Conservation (phyloP, 1,140 invertebrate genomes). For the Babylonia areolata region DNA sequence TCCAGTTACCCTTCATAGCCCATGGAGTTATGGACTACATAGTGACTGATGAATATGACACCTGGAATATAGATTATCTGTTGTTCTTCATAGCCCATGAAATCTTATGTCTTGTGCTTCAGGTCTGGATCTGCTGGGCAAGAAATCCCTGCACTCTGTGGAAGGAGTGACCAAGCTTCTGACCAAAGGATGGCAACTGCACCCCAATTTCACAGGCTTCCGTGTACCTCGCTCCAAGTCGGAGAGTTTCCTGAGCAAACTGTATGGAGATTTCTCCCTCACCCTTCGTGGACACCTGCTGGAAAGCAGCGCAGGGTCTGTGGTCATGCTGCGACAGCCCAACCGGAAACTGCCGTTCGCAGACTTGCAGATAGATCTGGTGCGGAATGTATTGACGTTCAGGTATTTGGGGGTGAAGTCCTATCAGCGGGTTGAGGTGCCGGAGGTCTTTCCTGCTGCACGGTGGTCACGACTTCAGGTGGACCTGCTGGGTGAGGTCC, state of each 20-base stretch:
- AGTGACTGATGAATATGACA: too few species aligned
- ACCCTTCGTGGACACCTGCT: conserved; percentile 24
- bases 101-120: conserved; percentile 4
- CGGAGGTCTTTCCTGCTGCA: conserved; percentile 38
- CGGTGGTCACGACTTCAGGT: conserved; percentile 46
- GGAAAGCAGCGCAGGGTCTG: background rate
- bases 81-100: too few species aligned
- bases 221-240: background rate
- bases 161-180: conserved; percentile 26
- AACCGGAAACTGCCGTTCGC: conserved; percentile 49
- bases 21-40: too few species aligned
- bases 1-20: too few species aligned
- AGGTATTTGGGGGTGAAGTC: conserved; percentile 57
- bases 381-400: conserved; percentile 45
- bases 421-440: conserved; percentile 50
- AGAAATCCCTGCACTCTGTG: background rate
- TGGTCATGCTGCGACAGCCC: conserved; percentile 44
- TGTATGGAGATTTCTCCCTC: conserved; percentile 43
- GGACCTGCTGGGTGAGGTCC: conserved; percentile 27
- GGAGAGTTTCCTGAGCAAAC: conserved; percentile 23
- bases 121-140: conserved; percentile 38
- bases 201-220: conserved; percentile 41
- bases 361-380: conserved; percentile 51
- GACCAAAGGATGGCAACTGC: conserved; percentile 41
- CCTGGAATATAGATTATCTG: too few species aligned